Evolutionary conservation across 2,113 vertebrate species (phyloP).

Genomic region (Pomatostomus ruficeps): DNA sequence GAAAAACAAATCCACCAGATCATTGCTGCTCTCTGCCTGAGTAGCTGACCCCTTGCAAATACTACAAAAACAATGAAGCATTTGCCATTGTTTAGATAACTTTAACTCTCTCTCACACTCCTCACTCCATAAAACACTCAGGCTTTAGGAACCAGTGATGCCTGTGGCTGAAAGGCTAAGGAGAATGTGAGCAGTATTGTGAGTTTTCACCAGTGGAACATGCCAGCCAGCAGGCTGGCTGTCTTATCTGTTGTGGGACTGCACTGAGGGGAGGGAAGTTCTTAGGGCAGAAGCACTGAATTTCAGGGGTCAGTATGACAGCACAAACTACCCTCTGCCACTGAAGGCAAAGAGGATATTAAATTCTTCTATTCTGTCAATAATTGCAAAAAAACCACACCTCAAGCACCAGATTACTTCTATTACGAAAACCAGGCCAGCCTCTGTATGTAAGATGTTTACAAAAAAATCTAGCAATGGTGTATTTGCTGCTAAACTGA

Average conservation of each 20-base stretch:
- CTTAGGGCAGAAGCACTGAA: neutral
- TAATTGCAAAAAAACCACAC: neutral
- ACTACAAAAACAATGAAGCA: neutral
- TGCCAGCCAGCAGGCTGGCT: neutral
- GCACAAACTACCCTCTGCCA: neutral
- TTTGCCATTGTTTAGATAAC: neutral
- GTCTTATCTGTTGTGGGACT: neutral
- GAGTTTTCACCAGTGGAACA: neutral
- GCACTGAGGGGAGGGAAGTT: neutral
- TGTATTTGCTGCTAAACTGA: neutral
- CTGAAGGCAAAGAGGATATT: neutral
- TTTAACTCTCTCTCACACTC: neutral
- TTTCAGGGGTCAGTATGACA: neutral
- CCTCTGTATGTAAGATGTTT: neutral
- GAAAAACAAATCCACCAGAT: accelerated
- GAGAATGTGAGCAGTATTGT: accelerated
- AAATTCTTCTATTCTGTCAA: neutral
- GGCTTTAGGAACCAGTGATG: neutral
- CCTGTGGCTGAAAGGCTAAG: neutral
- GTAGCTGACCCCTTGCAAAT: neutral
- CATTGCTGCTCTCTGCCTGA: neutral
- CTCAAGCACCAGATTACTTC: neutral
- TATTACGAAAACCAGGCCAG: neutral
- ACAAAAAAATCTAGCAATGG: neutral
- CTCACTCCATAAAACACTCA: neutral